phyloP scores from a whole-genome alignment of 2,113 vertebrate species.

The Orthonyx spaldingii region DNA sequence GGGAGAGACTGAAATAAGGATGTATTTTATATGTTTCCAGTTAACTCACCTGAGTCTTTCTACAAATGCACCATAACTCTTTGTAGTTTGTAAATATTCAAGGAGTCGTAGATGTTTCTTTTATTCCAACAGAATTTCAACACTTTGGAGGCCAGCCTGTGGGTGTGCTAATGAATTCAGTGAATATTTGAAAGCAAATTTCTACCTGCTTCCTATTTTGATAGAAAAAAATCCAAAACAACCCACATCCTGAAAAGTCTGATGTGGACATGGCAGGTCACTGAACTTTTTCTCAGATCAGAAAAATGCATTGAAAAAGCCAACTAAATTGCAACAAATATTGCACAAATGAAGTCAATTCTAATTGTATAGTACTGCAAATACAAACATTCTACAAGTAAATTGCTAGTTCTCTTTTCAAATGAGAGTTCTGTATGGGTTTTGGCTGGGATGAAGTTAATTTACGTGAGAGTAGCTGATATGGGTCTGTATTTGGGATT shows the following conservation, averaged over 20 bases:
- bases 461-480: background rate
- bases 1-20: background rate
- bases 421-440: background rate
- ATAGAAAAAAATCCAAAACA: background rate
- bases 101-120: rapidly evolving
- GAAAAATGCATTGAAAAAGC: background rate
- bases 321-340: background rate
- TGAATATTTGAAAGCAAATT: background rate
- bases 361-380: background rate
- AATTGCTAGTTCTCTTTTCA: background rate
- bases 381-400: background rate
- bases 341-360: background rate
- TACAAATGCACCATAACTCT: background rate
- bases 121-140: background rate
- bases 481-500: background rate
- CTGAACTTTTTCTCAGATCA: background rate
- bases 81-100: background rate
- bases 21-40: background rate
- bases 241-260: background rate
- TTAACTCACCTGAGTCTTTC: background rate
- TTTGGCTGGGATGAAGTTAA: background rate
- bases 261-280: background rate
- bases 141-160: background rate
- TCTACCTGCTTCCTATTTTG: background rate
- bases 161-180: background rate